These are phyloP conservation scores for Halesus radiatus DNA, from an alignment of 1,140 invertebrate species.

Conservation along the genomic window DNA sequence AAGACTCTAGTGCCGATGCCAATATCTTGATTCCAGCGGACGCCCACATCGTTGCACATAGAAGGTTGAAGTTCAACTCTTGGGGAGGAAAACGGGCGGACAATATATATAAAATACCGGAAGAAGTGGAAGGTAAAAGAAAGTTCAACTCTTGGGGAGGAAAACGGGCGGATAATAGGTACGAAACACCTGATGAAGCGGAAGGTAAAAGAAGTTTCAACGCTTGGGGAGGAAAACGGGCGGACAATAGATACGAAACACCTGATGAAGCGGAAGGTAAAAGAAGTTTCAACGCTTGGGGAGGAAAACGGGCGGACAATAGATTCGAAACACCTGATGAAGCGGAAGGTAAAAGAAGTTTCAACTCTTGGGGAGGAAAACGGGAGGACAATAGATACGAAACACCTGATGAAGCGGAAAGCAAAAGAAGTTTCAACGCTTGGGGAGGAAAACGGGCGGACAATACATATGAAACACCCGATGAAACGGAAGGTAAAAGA, in stretches of 20 bases:
- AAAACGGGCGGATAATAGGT: constrained; percentile 39
- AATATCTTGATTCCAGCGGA: background rate
- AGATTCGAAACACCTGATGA: background rate
- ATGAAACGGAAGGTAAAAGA: constrained; percentile 24
- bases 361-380: constrained; percentile 51
- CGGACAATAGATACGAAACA: background rate
- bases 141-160: constrained; percentile 52
- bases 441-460: constrained; percentile 52
- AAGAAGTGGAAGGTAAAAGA: constrained; percentile 19
- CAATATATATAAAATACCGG: background rate
- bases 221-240: constrained; percentile 52
- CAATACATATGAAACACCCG: background rate
- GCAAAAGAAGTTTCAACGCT: constrained; percentile 39
- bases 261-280: constrained; percentile 12
- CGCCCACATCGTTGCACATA: constrained; percentile 15
- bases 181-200: background rate
- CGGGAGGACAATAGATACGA: constrained; percentile 25
- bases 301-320: constrained; percentile 46
- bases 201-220: constrained; percentile 43
- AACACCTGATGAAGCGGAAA: background rate
- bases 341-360: constrained; percentile 30
- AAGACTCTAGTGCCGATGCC: background rate
- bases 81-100: constrained; percentile 53
- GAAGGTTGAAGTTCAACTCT: constrained; percentile 44
- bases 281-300: constrained; percentile 50